Conservation (phyloP, 2,113 vertebrate genomes). For the Edolisoma coerulescens region DNA sequence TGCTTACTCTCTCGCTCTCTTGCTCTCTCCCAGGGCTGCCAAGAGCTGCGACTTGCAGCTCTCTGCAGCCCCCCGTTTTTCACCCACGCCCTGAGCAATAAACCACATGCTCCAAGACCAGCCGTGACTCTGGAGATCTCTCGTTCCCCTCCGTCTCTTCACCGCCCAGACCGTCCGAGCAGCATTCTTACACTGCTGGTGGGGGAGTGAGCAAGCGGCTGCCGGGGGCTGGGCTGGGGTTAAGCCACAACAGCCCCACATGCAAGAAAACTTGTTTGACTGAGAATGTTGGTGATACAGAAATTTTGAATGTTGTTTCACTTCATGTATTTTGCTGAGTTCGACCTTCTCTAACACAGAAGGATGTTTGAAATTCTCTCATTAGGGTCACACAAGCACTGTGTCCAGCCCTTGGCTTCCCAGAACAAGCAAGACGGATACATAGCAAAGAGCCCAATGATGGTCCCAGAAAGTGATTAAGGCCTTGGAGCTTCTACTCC, state of each 20-base stretch:
- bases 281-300: background rate
- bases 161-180: too few relatives aligned
- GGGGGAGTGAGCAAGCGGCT: rapidly evolving
- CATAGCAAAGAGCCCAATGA: background rate
- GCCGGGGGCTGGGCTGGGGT: too few relatives aligned
- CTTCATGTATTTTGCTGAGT: background rate
- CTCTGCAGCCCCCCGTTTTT: too few relatives aligned
- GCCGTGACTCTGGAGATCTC: too few relatives aligned
- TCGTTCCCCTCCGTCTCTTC: too few relatives aligned
- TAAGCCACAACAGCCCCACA: background rate
- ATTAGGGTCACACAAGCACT: rapidly evolving
- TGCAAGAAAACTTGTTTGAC: background rate
- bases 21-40: too few relatives aligned
- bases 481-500: background rate
- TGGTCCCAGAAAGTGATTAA: background rate
- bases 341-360: background rate
- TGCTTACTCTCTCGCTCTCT: too few relatives aligned
- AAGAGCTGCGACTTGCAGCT: too few relatives aligned
- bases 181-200: too few relatives aligned
- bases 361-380: background rate
- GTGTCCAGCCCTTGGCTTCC: background rate
- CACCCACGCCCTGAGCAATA: too few relatives aligned
- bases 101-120: too few relatives aligned
- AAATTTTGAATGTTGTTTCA: background rate
- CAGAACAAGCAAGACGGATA: background rate